A percentile compares a stretch with the other conserved stretches of the same genome.
Evolutionary conservation across 2,113 vertebrate species (phyloP).

Genomic region (Tragulus kanchil): DNA sequence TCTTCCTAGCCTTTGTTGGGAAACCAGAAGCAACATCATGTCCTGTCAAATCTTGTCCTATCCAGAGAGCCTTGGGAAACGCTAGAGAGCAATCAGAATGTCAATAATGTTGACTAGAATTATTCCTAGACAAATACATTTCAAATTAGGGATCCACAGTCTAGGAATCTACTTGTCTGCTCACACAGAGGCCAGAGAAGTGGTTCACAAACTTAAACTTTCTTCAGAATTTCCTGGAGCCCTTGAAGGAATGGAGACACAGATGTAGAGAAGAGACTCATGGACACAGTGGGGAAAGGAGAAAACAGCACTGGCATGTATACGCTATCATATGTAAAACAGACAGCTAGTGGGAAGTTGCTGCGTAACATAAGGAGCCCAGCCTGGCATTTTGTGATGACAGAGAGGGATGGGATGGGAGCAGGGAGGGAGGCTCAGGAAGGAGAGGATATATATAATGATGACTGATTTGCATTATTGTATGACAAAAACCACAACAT

Average conservation of each 20-base stretch:
- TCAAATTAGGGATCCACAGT: not conserved
- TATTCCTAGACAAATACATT: not conserved
- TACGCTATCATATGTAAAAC: too few species aligned
- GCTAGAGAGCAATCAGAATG: not conserved
- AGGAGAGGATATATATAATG: not conserved
- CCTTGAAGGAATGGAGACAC: not conserved
- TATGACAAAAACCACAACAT: not conserved
- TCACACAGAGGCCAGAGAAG: not conserved
- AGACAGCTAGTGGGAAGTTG: too few species aligned
- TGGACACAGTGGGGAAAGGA: too few species aligned
- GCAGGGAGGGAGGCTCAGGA: too few species aligned
- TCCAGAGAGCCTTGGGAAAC: not conserved
- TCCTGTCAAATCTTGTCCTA: not conserved
- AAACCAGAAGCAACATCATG: not conserved
- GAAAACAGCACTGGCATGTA: too few species aligned
- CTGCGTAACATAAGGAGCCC: too few species aligned
- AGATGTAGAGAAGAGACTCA: too few species aligned
- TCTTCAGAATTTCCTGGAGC: not conserved
- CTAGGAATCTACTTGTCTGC: not conserved
- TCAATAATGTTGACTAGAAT: not conserved
- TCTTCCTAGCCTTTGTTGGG: not conserved
- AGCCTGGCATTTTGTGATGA: too few species aligned
- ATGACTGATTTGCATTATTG: not conserved
- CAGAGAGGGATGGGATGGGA: too few species aligned
- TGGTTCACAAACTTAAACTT: not conserved